These are phyloP conservation scores for Aldrovandia affinis DNA, from an alignment of 2,797 vertebrate genomes.

Conservation along the genomic window DNA sequence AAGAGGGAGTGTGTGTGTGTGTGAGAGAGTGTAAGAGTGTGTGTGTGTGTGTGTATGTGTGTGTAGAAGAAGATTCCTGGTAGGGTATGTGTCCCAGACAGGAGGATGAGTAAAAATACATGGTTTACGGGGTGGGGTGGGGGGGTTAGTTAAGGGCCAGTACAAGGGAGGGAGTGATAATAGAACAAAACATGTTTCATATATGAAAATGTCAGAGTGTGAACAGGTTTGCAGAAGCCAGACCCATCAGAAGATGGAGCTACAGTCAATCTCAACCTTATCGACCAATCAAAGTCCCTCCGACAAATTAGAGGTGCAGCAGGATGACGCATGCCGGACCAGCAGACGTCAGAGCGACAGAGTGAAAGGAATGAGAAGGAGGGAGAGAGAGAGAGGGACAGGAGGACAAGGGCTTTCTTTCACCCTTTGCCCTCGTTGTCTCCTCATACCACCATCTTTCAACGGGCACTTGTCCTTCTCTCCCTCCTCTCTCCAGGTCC, in stretches of 20 bases:
- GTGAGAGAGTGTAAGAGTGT: background rate
- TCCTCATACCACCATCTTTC: constrained; percentile 60
- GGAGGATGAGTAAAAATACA: constrained; percentile 64
- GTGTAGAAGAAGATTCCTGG: constrained; percentile 65
- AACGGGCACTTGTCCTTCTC: constrained; percentile 63
- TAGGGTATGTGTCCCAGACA: constrained; percentile 71
- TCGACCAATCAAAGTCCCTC: constrained; percentile 25
- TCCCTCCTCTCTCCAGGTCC: background rate
- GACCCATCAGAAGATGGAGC: background rate
- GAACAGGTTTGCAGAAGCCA: background rate
- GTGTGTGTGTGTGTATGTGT: background rate
- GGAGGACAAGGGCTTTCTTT: constrained; percentile 73
- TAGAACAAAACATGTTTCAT: background rate
- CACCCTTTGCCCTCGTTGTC: constrained; percentile 44
- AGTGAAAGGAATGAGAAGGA: constrained; percentile 44
- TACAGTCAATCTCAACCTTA: background rate
- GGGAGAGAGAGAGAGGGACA: constrained; percentile 15
- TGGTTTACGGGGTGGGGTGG: constrained; percentile 44
- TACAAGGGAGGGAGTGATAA: constrained; percentile 29
- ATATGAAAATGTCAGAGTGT: background rate
- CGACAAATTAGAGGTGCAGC: constrained; percentile 31
- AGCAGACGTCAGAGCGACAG: constrained; percentile 65
- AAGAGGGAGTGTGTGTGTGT: background rate
- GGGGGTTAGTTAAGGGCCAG: constrained; percentile 34
- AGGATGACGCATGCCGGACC: constrained; percentile 55